Conservation (phyloP, 2,888 invertebrate genomes). For the Itoplectis maculator region DNA sequence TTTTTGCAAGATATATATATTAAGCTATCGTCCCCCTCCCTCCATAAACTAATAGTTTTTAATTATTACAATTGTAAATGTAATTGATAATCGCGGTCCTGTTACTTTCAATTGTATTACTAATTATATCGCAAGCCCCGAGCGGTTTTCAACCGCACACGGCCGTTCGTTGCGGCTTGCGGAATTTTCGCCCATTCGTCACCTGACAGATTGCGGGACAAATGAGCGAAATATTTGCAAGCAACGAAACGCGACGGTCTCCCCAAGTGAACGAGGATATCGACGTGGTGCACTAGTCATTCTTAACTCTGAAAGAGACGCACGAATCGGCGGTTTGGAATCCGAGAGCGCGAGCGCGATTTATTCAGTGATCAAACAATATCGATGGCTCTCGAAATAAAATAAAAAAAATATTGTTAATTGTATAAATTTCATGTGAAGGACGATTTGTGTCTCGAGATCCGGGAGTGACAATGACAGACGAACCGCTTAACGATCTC, state of each 20-base stretch:
- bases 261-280: conserved; percentile 23
- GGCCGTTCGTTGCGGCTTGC: not conserved
- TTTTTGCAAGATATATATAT: conserved; percentile 45
- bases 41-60: conserved; percentile 24
- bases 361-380: conserved; percentile 23
- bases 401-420: conserved; percentile 6
- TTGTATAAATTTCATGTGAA: conserved; percentile 35
- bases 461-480: conserved; percentile 22
- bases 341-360: conserved; percentile 22
- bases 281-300: conserved; percentile 62
- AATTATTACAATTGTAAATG: conserved; percentile 47
- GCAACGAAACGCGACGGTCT: not conserved
- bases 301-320: conserved; percentile 42
- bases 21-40: conserved; percentile 34
- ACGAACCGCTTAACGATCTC: conserved; percentile 57
- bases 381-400: conserved; percentile 37
- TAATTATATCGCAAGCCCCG: conserved; percentile 33
- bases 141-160: conserved; percentile 1
- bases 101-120: conserved; percentile 64
- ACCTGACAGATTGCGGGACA: not conserved
- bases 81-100: conserved; percentile 65
- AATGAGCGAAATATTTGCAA: not conserved
- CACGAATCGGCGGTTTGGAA: conserved; percentile 26
- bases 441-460: conserved; percentile 34
- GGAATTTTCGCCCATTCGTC: not conserved